A percentile compares a stretch with the other conserved stretches of the same genome.
Evolutionary conservation across 2,113 vertebrate genomes (phyloP).

Genomic region (Sialia sialis): DNA sequence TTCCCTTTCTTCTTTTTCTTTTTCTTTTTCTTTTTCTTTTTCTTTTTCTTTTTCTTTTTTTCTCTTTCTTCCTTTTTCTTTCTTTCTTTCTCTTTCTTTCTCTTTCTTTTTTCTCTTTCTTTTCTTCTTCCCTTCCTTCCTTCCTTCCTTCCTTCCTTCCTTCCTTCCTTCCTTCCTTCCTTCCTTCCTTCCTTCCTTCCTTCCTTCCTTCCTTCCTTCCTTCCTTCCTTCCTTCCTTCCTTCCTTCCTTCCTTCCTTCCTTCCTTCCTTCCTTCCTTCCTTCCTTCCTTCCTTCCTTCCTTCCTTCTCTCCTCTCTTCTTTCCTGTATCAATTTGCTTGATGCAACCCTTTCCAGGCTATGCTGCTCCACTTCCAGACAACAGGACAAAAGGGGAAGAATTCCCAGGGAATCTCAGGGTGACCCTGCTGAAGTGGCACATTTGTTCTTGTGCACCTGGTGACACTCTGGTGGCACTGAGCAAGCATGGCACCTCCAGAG

Average conservation of each 20-base stretch:
- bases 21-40: accelerated
- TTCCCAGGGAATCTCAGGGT: not conserved
- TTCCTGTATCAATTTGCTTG: not conserved
- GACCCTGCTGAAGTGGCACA: not conserved
- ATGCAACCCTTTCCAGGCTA: not conserved
- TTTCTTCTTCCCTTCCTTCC: accelerated
- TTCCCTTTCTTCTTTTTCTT: accelerated
- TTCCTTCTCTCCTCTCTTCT: accelerated
- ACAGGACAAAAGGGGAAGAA: not conserved
- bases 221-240: accelerated
- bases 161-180: not conserved
- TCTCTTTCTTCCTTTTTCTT: accelerated
- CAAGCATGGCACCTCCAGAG: not conserved
- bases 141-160: accelerated
- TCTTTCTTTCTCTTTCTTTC: accelerated
- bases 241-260: accelerated
- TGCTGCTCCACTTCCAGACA: not conserved
- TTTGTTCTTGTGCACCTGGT: not conserved
- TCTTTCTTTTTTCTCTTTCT: accelerated
- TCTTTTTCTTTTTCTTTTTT: accelerated
- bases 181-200: not conserved
- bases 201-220: accelerated
- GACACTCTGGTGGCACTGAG: not conserved
- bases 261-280: accelerated
- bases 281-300: accelerated